Evolutionary conservation across 2,888 invertebrate genomes (phyloP).

Genomic region (Brenthis hecate): DNA sequence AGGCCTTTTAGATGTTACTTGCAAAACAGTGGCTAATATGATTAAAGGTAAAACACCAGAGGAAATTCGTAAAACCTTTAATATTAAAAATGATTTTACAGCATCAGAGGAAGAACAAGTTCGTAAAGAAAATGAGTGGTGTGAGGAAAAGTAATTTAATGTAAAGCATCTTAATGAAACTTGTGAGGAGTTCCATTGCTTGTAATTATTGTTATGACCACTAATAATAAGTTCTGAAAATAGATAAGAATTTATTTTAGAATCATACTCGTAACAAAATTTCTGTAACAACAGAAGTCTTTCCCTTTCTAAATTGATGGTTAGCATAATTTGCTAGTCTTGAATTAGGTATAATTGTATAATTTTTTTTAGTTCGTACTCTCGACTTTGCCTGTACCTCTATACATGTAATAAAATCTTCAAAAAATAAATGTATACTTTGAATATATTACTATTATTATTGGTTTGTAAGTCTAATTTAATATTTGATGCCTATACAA

Average conservation of each 20-base stretch:
- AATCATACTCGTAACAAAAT: no score
- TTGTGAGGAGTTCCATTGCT: neutral
- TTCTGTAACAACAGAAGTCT: no score
- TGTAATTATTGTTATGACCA: neutral
- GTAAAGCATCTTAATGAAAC: neutral
- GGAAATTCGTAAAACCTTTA: conserved; percentile 97
- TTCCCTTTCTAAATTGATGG: no score
- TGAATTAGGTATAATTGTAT: no score
- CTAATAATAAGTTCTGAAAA: neutral
- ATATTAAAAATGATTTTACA: conserved; percentile 97
- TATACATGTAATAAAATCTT: no score
- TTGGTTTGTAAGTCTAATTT: no score
- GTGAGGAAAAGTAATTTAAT: conserved; percentile 88
- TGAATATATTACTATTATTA: no score
- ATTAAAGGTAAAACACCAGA: conserved; percentile 99
- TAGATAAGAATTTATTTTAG: neutral
- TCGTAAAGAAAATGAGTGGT: conserved; percentile 98
- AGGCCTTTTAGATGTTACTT: conserved; percentile 97
- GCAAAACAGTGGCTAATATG: conserved; percentile 99
- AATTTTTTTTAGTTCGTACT: no score
- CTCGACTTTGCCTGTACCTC: no score
- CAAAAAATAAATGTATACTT: no score
- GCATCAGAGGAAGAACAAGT: conserved; percentile 99
- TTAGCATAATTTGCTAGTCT: no score
- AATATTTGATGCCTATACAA: no score